Base-by-base conservation (phyloP, 2,113 vertebrate genomes). In the Stigmatopora nigra region DNA sequence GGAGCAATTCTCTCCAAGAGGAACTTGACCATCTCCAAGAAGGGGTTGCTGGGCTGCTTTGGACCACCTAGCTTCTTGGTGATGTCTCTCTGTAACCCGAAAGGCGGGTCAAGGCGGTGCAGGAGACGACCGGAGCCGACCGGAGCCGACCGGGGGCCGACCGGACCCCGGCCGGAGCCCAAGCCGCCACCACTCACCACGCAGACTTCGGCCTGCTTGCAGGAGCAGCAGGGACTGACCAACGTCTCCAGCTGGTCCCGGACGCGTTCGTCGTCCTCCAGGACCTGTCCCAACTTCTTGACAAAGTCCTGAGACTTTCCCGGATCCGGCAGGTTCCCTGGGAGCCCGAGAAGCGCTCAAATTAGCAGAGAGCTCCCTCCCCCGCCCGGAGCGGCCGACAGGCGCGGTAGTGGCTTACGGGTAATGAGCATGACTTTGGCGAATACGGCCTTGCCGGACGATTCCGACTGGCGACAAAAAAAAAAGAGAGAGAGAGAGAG, bases 261-360 rank as follows among this genome's bases (percentile, higher is more conserved):
- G 84, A 98, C 95, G 78, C 95, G 93, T 82, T 96, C 94, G 67
- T 99, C 95, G 44, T 99, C 95, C 77, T 98, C 97, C 81, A 99
- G 85, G 76, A 98, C 94, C 89, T 99, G 96, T 58, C 94, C 94
- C 78, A 99, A 92, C 82, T 98, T 99, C 84, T 98, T 99, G 86
- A 98, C 96, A 85, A 99, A 98, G 87, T 98, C 95, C 84, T 98
- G 95, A 48, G 95, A 94, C 82, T 98, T 99, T n/a, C 96, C 97
- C 8, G 95, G 95, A 86, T 98, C 95, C 51, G 96, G 97, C 71
- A 99, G 89, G 81, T 98, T 98, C 84, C 91, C 96, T 99, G 6
- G 16, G 0, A 52, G 1, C 53, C n/a, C 19, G 7, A 44, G 17
- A 31, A 1, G 25, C 25, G 25, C 25, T 31, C 25, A 31, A 31